These are phyloP conservation scores for Eupithecia dodoneata DNA, from an alignment of 2,888 invertebrate genomes.

Conservation along the genomic window DNA sequence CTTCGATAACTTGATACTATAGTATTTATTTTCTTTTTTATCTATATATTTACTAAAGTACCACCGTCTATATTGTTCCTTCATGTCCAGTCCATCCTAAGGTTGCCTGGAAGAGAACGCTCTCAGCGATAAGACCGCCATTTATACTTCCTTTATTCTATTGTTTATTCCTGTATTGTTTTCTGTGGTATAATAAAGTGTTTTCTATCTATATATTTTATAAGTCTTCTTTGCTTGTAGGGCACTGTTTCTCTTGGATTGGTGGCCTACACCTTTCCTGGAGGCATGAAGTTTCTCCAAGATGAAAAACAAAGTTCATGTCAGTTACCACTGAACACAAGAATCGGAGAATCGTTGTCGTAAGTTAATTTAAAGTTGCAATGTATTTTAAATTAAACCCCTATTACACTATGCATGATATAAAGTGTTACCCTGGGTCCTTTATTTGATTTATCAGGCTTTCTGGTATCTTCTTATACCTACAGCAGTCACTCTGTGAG, in stretches of 20 bases:
- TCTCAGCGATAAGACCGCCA: too few species aligned
- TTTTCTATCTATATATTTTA: too few species aligned
- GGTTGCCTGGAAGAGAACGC: too few species aligned
- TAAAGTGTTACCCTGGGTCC: not conserved
- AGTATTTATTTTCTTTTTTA: too few species aligned
- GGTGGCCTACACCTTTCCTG: slow-evolving; percentile 54
- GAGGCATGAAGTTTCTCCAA: slow-evolving; percentile 55
- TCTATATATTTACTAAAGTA: too few species aligned
- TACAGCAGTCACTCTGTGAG: not conserved
- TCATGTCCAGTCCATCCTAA: too few species aligned
- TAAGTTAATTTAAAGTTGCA: slow-evolving; percentile 53
- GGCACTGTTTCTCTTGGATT: slow-evolving; percentile 51
- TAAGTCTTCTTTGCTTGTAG: slow-evolving; percentile 47
- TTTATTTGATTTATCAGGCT: not conserved
- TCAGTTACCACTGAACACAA: slow-evolving; percentile 58
- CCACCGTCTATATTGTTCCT: too few species aligned
- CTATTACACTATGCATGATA: not conserved
- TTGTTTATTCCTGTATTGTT: too few species aligned
- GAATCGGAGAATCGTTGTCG: slow-evolving; percentile 62
- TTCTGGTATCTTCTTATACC: not conserved
- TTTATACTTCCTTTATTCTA: too few species aligned
- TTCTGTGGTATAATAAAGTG: too few species aligned
- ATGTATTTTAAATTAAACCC: not conserved
- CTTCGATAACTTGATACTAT: too few species aligned
- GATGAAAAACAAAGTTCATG: slow-evolving; percentile 49